Evolutionary conservation across 2,797 vertebrate species (phyloP).

Genomic region (Corythornis leucogaster): DNA sequence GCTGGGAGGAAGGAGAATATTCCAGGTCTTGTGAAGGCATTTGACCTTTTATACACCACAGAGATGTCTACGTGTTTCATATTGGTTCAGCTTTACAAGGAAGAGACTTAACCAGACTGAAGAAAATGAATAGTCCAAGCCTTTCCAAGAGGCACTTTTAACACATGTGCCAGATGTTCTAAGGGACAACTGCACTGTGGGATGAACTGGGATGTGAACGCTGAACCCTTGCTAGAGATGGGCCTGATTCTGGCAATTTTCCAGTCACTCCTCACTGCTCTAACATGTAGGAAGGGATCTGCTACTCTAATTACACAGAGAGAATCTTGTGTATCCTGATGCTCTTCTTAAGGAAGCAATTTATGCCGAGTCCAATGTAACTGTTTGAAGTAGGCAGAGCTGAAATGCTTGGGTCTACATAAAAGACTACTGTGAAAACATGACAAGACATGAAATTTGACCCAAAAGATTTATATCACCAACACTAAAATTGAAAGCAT

Average conservation of each 20-base stretch:
- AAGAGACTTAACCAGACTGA: neutral
- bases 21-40: neutral
- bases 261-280: neutral
- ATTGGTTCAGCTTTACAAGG: neutral
- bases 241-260: neutral
- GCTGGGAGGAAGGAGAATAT: neutral
- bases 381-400: constrained; percentile 18
- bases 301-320: neutral
- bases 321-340: neutral
- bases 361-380: neutral
- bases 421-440: constrained; percentile 46
- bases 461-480: constrained; percentile 31
- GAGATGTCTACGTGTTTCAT: neutral
- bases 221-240: neutral
- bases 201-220: neutral
- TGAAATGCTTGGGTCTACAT: constrained; percentile 17
- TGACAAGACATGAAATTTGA: constrained; percentile 29
- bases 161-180: neutral
- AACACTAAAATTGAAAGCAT: constrained; percentile 46
- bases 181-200: neutral
- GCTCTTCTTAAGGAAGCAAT: neutral
- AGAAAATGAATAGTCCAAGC: neutral
- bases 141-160: neutral
- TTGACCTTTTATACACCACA: neutral
- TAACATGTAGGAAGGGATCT: neutral